Evolutionary conservation across 2,797 vertebrate species (phyloP).

Genomic region (Astyanax mexicanus): DNA sequence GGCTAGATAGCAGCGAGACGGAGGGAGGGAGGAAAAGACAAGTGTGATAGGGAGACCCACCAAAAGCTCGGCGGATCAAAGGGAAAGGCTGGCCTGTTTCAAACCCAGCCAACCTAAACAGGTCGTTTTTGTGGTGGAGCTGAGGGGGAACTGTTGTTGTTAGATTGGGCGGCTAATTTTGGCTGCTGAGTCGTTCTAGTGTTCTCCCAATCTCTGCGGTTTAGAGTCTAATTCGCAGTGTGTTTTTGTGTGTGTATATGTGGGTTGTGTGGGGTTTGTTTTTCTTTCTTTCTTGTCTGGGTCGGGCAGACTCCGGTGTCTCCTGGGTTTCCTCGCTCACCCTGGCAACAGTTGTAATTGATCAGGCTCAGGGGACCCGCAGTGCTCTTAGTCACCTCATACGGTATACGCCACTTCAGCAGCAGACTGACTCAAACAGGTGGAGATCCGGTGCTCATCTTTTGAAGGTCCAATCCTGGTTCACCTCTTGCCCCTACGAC

Average conservation of each 20-base stretch:
- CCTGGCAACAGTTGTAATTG: slow-evolving; percentile 57
- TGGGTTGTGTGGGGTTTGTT: slow-evolving; percentile 39
- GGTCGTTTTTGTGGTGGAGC: slow-evolving; percentile 54
- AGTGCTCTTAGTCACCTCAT: slow-evolving; percentile 6
- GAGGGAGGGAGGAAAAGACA: slow-evolving; percentile 26
- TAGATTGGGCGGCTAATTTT: slow-evolving; percentile 70
- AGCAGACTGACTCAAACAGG: slow-evolving; percentile 11
- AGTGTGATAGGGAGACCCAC: slow-evolving; percentile 67
- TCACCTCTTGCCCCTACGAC: too few relatives aligned
- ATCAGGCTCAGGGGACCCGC: slow-evolving; percentile 51
- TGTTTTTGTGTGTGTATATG: slow-evolving; percentile 30
- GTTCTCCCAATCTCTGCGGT: slow-evolving; percentile 30
- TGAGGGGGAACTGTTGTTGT: slow-evolving; percentile 64
- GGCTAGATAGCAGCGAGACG: slow-evolving; percentile 65
- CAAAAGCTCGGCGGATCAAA: slow-evolving; percentile 70
- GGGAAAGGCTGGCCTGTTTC: slow-evolving; percentile 49
- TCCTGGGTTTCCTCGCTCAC: slow-evolving; percentile 54
- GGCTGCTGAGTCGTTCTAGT: slow-evolving; percentile 47
- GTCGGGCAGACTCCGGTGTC: slow-evolving; percentile 53
- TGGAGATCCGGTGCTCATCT: slow-evolving; percentile 3
- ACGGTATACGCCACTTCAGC: slow-evolving; percentile 40
- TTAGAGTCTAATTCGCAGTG: slow-evolving; percentile 15
- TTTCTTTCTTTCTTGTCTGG: slow-evolving; percentile 59
- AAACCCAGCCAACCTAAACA: slow-evolving; percentile 70
- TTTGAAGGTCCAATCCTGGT: too few relatives aligned